phyloP scores from a whole-genome alignment of 2,888 invertebrate species.

The Hyalella azteca region DNA sequence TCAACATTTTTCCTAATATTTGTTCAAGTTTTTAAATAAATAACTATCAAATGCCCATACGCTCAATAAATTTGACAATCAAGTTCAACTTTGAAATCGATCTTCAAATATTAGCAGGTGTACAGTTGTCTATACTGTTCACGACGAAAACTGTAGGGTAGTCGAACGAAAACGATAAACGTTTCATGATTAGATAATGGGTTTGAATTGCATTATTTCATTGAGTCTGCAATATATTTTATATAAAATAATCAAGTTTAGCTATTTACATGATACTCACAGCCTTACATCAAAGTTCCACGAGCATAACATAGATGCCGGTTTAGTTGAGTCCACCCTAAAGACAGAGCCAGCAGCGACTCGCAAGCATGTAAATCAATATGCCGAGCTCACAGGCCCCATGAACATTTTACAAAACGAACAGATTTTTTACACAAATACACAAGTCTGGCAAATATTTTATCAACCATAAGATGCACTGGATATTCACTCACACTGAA shows the following conservation, averaged over 20 bases:
- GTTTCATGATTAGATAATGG: not conserved
- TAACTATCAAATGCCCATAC: no score
- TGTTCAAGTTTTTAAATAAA: no score
- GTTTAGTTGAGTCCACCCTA: conserved; percentile 11
- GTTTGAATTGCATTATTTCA: no score
- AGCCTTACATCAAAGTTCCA: not conserved
- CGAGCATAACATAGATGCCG: conserved; percentile 27
- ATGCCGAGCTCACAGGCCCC: not conserved
- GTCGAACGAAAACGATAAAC: not conserved
- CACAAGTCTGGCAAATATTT: not conserved
- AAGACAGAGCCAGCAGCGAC: not conserved
- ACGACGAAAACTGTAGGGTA: not conserved
- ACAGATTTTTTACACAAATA: not conserved
- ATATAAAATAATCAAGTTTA: no score
- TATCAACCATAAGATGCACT: not conserved
- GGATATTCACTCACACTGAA: not conserved
- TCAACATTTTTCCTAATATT: no score
- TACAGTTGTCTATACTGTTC: not conserved
- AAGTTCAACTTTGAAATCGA: no score
- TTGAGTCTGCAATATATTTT: no score
- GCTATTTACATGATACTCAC: not conserved
- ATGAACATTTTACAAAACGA: conserved; percentile 21
- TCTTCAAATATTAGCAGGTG: no score
- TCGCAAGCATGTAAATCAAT: conserved; percentile 17
- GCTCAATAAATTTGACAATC: no score